phyloP scores from a whole-genome alignment of 2,797 vertebrate species.

The Paguma larvata region DNA sequence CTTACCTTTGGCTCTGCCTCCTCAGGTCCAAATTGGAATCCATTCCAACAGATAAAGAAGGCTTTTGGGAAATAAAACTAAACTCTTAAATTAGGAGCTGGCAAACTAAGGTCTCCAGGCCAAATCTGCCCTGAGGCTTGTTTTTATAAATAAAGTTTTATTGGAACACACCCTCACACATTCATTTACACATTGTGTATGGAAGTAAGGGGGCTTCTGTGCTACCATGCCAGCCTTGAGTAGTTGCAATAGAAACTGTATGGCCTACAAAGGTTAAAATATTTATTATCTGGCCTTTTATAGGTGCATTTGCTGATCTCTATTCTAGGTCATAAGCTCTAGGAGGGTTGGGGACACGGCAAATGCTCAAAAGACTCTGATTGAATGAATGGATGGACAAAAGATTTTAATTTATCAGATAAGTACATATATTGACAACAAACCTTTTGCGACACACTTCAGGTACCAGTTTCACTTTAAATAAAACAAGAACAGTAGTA shows the following conservation, averaged over 20 bases:
- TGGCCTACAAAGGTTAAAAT: background rate
- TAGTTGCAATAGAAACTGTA: background rate
- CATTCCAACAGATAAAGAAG: background rate
- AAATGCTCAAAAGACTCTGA: background rate
- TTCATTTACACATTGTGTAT: background rate
- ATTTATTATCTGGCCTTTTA: background rate
- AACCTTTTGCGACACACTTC: slow-evolving; percentile 19
- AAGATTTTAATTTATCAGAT: slow-evolving; percentile 8
- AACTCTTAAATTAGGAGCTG: background rate
- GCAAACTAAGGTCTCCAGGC: background rate
- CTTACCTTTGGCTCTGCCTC: background rate
- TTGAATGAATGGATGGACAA: background rate
- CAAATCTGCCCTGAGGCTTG: background rate
- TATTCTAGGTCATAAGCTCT: background rate
- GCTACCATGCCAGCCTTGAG: background rate
- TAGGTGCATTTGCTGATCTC: background rate
- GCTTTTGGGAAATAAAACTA: background rate
- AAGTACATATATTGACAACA: background rate
- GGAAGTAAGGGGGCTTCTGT: background rate
- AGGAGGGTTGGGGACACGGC: background rate
- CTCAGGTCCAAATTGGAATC: background rate
- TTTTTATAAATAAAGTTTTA: slow-evolving; percentile 52
- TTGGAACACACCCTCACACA: background rate
- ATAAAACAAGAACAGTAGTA: slow-evolving; percentile 43
- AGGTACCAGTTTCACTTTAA: slow-evolving; percentile 7